Base-by-base conservation (phyloP, 1,140 invertebrate genomes). In the Sitophilus oryzae region DNA sequence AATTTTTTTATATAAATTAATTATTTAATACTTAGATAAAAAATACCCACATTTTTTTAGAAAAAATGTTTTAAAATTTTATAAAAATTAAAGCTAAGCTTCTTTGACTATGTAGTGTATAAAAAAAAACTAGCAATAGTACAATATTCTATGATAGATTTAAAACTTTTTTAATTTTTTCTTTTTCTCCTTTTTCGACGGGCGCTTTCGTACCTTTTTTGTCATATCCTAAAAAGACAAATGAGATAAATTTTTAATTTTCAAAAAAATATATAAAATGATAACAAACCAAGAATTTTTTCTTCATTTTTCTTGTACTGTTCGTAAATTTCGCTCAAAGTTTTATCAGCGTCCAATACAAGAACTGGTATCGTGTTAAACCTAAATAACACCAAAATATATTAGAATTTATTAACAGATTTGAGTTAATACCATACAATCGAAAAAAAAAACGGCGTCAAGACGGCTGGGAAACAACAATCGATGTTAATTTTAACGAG, bases 261-360 rank as follows among this genome's bases (percentile, higher is more conserved):
- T 11, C 5, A 6, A 30, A 11, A 30, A 11, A 30, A 30, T 11
- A 30, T 30, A 30, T 30, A 30, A 30, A 30, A 11, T 30, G 25
- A 42, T 43, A 9, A 48, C 36, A 37, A 42, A 64, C 69, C 68
- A 21, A 70, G 55, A 49, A 77, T 77, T 52, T 67, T 71, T 4
- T 60, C 52, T 65, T 83, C 80, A 54, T 78, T 78, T 34, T 73
- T 72, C 55, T 79, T 78, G 61, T 82, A 84, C 56, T 82, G 79
- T 43, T 75, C 73, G 14, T 74, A 74, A 60, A 84, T 82, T 58
- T 79, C 74, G 10, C 79, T 77, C 15, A 82, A 66, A 63, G 81
- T 78, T 56, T 81, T 66, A 71, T 84, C 75, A 19, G 78, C 82
- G 69, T 84, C 77, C 49, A 84, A 65, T 14, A 83, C 77, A 18